Conservation (phyloP, 2,113 vertebrate species). For the Passerina amoena region DNA sequence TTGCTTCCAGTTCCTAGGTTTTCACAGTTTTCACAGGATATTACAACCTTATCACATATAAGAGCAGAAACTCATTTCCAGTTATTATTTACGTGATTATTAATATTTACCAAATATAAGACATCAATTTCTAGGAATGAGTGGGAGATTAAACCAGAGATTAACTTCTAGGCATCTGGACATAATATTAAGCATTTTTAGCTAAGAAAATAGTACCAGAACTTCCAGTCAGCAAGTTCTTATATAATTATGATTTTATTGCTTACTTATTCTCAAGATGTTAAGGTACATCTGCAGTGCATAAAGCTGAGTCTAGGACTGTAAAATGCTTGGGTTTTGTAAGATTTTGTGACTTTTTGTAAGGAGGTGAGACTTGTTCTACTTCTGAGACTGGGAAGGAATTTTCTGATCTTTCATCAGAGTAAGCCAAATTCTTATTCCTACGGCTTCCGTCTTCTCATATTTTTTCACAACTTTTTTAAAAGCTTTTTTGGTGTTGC, state of each 20-base stretch:
- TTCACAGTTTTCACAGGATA: neutral
- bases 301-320: neutral
- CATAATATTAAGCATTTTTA: neutral
- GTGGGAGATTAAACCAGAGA: neutral
- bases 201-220: neutral
- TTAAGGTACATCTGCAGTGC: neutral
- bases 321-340: neutral
- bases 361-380: neutral
- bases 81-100: neutral
- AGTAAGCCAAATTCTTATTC: neutral
- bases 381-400: neutral
- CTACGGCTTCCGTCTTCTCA: neutral
- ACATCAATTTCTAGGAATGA: neutral
- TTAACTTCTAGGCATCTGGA: neutral
- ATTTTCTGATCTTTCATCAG: neutral
- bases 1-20: neutral
- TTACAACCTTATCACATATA: neutral
- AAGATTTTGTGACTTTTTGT: neutral
- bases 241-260: neutral
- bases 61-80: neutral
- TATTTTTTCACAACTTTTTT: neutral
- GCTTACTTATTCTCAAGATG: neutral
- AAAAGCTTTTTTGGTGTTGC: neutral
- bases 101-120: neutral
- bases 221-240: neutral